phyloP scores from a whole-genome alignment of 2,113 vertebrate genomes.

The Zosterops japonicus region DNA sequence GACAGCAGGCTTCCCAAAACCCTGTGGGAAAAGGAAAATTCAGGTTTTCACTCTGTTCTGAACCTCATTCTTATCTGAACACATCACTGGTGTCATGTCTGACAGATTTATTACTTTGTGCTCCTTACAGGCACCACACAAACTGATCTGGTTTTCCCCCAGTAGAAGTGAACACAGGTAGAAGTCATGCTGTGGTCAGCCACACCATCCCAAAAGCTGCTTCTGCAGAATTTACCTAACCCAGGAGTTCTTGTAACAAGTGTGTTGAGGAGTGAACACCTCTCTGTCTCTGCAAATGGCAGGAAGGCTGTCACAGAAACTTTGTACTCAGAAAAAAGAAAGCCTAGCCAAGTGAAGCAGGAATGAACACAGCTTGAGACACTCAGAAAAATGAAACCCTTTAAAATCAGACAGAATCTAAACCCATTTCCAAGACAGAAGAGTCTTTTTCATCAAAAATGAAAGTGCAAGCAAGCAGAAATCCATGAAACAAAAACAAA shows the following conservation, averaged over 20 bases:
- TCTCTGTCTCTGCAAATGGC: background rate
- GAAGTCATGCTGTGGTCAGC: background rate
- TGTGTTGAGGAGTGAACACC: background rate
- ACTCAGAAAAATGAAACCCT: background rate
- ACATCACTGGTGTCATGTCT: rapidly evolving
- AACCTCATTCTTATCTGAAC: background rate
- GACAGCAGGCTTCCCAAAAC: slow-evolving; percentile 96
- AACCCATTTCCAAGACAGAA: background rate
- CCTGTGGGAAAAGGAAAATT: slow-evolving; percentile 64
- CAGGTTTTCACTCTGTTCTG: background rate
- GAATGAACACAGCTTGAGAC: background rate
- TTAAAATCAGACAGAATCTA: background rate
- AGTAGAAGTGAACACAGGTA: rapidly evolving
- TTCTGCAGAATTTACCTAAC: background rate
- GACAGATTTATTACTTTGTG: background rate
- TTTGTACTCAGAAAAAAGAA: background rate
- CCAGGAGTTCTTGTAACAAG: background rate
- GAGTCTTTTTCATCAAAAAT: background rate
- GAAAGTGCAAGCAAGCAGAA: background rate
- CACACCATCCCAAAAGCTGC: background rate
- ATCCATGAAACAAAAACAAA: background rate
- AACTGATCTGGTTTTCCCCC: background rate
- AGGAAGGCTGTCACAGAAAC: background rate
- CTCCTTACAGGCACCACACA: background rate
- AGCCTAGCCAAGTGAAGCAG: background rate